phyloP scores from a whole-genome alignment of 2,113 vertebrate species.

The Chitala chitala region DNA sequence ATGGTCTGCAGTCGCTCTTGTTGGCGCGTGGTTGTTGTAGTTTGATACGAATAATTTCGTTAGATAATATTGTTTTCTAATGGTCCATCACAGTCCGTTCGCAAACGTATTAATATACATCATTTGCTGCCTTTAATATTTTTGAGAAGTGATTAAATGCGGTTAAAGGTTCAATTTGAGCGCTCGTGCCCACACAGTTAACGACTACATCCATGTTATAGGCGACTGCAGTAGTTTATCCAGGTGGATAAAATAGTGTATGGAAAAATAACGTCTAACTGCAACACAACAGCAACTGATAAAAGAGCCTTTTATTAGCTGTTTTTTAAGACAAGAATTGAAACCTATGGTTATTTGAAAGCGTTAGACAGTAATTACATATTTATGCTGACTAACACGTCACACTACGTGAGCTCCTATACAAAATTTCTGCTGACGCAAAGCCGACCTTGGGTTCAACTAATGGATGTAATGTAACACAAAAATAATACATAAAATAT shows the following conservation, averaged over 20 bases:
- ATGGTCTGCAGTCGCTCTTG: not conserved
- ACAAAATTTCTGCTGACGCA: not conserved
- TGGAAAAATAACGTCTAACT: too few species aligned
- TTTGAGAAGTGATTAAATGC: too few species aligned
- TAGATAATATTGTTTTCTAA: not conserved
- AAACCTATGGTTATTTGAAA: too few species aligned
- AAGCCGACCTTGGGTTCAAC: not conserved
- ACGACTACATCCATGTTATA: too few species aligned
- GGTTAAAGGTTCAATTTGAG: too few species aligned
- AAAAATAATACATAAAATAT: too few species aligned
- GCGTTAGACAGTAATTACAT: slow-evolving; percentile 14
- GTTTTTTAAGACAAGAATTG: too few species aligned
- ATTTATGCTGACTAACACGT: not conserved
- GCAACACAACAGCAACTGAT: too few species aligned
- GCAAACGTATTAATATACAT: not conserved
- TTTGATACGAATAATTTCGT: not conserved
- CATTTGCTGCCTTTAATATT: too few species aligned
- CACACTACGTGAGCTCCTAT: not conserved
- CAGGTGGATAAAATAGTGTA: not conserved
- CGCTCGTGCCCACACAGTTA: too few species aligned
- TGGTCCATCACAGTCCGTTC: not conserved
- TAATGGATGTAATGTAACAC: too few species aligned
- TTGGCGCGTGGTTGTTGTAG: not conserved
- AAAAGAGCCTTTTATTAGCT: too few species aligned
- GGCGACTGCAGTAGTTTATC: not conserved